A percentile compares a stretch with the other conserved stretches of the same genome.
Conservation (phyloP, 2,113 vertebrate genomes). For the Antidorcas marsupialis region DNA sequence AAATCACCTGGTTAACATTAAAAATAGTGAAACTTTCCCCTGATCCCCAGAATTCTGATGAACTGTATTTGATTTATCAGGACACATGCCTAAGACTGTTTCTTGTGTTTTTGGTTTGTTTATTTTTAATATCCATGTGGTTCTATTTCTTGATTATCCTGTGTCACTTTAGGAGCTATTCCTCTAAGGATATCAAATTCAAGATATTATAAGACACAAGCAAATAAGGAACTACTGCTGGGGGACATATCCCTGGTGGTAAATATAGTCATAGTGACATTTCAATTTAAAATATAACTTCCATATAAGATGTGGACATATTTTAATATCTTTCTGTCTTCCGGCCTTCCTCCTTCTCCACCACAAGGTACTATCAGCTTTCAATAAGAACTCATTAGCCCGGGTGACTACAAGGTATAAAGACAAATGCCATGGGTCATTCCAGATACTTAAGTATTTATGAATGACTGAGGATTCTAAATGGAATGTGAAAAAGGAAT, state of each 20-base stretch:
- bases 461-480: neutral
- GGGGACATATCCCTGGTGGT: neutral
- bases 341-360: rapidly evolving
- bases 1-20: neutral
- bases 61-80: neutral
- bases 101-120: neutral
- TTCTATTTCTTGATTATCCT: neutral
- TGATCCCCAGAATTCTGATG: neutral
- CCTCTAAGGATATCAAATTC: neutral
- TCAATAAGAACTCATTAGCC: neutral
- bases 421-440: neutral
- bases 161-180: neutral
- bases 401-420: neutral
- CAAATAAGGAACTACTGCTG: neutral
- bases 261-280: neutral
- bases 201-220: neutral
- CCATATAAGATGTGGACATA: neutral
- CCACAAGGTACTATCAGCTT: neutral
- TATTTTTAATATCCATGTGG: neutral
- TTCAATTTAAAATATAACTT: neutral
- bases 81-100: rapidly evolving
- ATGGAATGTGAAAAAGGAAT: neutral
- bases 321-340: neutral
- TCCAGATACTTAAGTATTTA: conserved; percentile 20
- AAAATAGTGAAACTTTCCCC: neutral